Base-by-base conservation (phyloP, 2,888 invertebrate genomes). In the Cerastis rubricosa region DNA sequence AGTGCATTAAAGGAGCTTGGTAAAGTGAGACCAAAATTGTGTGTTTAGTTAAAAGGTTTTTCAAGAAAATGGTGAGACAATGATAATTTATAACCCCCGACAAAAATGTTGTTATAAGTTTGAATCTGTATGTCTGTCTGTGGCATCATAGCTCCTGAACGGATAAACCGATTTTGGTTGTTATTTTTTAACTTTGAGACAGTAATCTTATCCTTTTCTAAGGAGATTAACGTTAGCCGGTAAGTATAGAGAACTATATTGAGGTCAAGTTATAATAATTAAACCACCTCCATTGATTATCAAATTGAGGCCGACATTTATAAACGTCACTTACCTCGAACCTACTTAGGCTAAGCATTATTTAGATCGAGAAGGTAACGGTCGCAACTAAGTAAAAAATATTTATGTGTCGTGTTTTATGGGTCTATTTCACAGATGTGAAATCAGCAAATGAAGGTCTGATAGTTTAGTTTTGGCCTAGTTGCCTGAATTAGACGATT, bases 11-110 rank as follows among this genome's bases (percentile, higher is more conserved):
- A 57, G 63, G 67, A 69, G 64, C 69, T 77, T 43, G 35, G 63
- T 68, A 76, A 81, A 71, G 14, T 63, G 29, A 81, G 70, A 51
- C 47, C 1, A 43, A 43, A 57, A 7, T 57, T 76, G 47, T 71
- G 19, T 67, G 29, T 43, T 65, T 19, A 43, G 43, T 43, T 63
- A 76, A 70, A 76, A 81, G 68, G 51, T 40, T 79, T 9, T 59
- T 45, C 14, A 19, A 4, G 57, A 59, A 57, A 71, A n/a, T 77
- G 5, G 25, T 22, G 69, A 0, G 9, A 43, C 3, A 40, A 4
- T 19, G 4, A 19, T 3, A 19, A 19, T 35, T 9, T 54, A 29
- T 9, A 19, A 19, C 1, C 4, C 29, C 4, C 4, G 9, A 19
- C 59, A 29, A 19, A 59, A 59, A 35, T 19, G 29, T 9, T 35